A percentile compares a stretch with the other conserved stretches of the same genome.
Conservation (phyloP, 2,113 vertebrate genomes). For the Petrocephalus zakoni region DNA sequence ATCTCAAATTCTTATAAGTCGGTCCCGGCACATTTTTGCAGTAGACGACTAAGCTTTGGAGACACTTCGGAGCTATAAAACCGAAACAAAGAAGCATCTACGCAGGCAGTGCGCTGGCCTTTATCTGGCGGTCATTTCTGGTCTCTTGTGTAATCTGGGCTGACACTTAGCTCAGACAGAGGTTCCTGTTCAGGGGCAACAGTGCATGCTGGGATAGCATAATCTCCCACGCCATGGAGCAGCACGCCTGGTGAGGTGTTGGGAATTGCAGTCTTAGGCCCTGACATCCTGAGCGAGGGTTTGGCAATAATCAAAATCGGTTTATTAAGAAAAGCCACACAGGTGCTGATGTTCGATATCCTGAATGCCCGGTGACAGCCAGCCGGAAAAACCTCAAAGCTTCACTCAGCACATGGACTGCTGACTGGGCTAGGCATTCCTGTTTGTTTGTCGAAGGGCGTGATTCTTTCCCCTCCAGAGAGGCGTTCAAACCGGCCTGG, state of each 20-base stretch:
- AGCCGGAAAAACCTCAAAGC: background rate
- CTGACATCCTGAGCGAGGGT: background rate
- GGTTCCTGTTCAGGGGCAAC: background rate
- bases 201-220: slow-evolving; percentile 12
- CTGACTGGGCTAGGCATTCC: background rate
- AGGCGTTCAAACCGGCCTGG: background rate
- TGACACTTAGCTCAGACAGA: background rate
- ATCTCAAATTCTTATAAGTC: background rate
- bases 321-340: background rate
- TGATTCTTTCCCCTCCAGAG: background rate
- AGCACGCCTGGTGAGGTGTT: background rate
- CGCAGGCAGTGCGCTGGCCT: background rate
- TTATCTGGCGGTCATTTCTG: background rate
- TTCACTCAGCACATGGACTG: background rate
- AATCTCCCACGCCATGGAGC: background rate
- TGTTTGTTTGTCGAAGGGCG: background rate
- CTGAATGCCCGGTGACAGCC: background rate
- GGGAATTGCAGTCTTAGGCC: no score
- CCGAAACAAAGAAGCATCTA: background rate
- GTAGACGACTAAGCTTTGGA: background rate
- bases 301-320: background rate
- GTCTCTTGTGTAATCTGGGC: background rate
- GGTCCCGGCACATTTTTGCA: background rate
- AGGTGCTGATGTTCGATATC: background rate
- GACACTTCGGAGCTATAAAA: background rate